Evolutionary conservation across 2,888 invertebrate genomes (phyloP).

Genomic region (Acrocyrtus sp.): DNA sequence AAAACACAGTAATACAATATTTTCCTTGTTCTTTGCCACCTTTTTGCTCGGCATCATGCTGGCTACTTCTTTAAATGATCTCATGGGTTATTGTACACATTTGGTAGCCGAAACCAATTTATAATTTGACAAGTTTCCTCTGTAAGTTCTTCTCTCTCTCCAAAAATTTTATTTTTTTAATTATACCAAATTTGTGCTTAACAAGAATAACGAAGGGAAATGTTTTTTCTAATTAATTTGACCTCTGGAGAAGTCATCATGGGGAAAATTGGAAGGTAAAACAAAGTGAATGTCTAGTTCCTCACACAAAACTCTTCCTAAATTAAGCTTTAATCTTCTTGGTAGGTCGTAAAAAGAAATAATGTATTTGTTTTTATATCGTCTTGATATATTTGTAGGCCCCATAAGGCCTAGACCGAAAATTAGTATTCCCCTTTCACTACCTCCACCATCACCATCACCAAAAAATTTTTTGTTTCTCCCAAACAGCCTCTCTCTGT

Average conservation of each 20-base stretch:
- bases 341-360: too few species aligned
- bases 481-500: too few species aligned
- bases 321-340: conserved; percentile 49
- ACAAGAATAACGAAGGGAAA: conserved; percentile 61
- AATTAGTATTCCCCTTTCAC: too few species aligned
- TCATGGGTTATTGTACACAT: conserved; percentile 50
- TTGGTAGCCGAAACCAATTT: conserved; percentile 46
- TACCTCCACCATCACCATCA: too few species aligned
- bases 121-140: conserved; percentile 46
- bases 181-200: conserved; percentile 53
- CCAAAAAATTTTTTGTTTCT: too few species aligned
- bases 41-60: conserved; percentile 51
- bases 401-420: too few species aligned
- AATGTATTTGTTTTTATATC: conserved; percentile 39
- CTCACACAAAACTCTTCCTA: conserved; percentile 59
- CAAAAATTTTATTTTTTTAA: conserved; percentile 53
- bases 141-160: conserved; percentile 58
- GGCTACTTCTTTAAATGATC: conserved; percentile 37
- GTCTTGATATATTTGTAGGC: too few species aligned
- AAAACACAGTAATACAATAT: conserved; percentile 43
- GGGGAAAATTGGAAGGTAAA: conserved; percentile 63
- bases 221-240: conserved; percentile 64
- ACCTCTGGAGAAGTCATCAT: conserved; percentile 64
- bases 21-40: conserved; percentile 55
- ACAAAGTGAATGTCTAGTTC: conserved; percentile 63